phyloP scores from a whole-genome alignment of 2,888 invertebrate genomes.

The Zaprionus bogoriensis region DNA sequence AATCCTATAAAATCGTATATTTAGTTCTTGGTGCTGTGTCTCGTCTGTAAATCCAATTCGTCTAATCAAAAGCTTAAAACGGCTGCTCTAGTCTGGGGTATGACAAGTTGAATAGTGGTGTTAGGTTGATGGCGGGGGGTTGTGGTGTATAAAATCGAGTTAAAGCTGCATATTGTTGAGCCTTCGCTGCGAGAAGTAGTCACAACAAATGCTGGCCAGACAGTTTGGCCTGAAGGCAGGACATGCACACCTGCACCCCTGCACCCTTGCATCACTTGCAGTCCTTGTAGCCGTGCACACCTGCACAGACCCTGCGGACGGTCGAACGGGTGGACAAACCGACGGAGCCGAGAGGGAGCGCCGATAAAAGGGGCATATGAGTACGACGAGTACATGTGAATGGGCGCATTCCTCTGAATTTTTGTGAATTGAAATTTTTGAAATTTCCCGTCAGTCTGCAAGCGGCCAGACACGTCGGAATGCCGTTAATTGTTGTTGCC shows the following conservation, averaged over 20 bases:
- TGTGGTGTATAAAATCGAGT: not conserved
- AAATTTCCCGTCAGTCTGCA: constrained; percentile 76
- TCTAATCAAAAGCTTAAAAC: too few species aligned
- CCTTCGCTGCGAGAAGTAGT: not conserved
- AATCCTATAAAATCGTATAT: too few species aligned
- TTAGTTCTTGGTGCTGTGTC: too few species aligned
- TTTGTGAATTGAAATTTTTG: constrained; percentile 77
- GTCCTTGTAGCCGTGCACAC: not conserved
- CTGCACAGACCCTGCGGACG: constrained; percentile 11
- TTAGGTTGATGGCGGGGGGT: too few species aligned
- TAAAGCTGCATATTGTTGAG: constrained; percentile 4
- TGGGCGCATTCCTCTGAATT: constrained; percentile 67
- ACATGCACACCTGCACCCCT: constrained; percentile 21
- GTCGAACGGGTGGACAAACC: not conserved
- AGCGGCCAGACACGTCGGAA: constrained; percentile 69
- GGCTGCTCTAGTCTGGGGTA: too few species aligned
- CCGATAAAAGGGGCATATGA: constrained; percentile 21
- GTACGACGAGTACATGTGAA: constrained; percentile 32
- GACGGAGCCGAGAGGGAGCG: not conserved
- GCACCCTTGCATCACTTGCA: not conserved
- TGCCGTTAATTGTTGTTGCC: constrained; percentile 71
- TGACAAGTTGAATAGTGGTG: too few species aligned
- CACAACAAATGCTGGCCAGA: constrained; percentile 14
- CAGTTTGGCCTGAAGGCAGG: constrained; percentile 19
- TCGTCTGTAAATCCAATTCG: too few species aligned